These are phyloP conservation scores for Pseudolaguvia tuberculata DNA, from an alignment of 2,113 vertebrate genomes.

Conservation along the genomic window DNA sequence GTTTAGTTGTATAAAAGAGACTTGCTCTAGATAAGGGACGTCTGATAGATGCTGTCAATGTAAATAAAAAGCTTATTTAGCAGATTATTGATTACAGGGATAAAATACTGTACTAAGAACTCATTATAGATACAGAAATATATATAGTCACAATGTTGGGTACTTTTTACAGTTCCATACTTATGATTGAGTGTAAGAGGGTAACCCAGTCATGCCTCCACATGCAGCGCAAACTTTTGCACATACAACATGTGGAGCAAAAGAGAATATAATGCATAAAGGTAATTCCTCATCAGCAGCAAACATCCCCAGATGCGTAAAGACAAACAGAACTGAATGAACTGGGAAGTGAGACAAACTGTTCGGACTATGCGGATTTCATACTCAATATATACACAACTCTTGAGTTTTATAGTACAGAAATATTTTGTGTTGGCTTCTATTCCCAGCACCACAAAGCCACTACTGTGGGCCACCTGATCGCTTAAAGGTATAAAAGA, in stretches of 20 bases:
- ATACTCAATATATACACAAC: too few species aligned
- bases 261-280: constrained; percentile 35
- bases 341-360: not conserved
- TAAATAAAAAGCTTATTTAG: not conserved
- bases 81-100: not conserved
- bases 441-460: too few species aligned
- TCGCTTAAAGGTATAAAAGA: too few species aligned
- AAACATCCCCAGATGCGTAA: constrained; percentile 47
- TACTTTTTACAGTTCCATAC: not conserved
- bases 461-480: too few species aligned
- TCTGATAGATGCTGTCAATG: not conserved
- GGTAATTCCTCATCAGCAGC: constrained; percentile 7
- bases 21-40: not conserved
- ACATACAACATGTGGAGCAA: not conserved
- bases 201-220: constrained; percentile 37
- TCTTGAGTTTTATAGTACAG: not conserved
- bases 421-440: too few species aligned
- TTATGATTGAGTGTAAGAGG: constrained; percentile 10
- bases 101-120: not conserved
- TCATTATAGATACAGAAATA: not conserved
- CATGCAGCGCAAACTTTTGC: constrained; percentile 50
- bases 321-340: constrained; percentile 52
- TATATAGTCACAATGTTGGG: not conserved
- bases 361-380: not conserved
- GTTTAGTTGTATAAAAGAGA: too few species aligned